Evolutionary conservation across 2,888 invertebrate species (phyloP).

Genomic region (Platerodrilus igneus): DNA sequence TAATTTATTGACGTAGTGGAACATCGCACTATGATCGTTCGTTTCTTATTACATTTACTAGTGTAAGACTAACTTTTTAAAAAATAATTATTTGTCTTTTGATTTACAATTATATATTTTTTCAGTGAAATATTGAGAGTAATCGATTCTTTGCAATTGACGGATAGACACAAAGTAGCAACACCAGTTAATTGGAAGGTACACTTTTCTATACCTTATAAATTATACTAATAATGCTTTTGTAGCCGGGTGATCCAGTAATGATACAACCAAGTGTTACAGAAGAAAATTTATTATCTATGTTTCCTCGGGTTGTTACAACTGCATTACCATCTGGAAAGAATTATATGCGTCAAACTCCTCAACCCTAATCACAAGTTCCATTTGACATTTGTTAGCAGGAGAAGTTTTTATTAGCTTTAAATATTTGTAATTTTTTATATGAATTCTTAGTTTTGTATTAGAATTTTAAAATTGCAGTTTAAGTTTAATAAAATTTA

Average conservation of each 20-base stretch:
- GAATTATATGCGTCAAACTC: conserved; percentile 70
- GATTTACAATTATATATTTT: conserved; percentile 32
- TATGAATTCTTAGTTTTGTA: too few relatives aligned
- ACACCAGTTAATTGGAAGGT: conserved; percentile 87
- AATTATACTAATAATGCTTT: conserved; percentile 25
- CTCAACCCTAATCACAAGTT: conserved; percentile 55
- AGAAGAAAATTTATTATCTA: conserved; percentile 60
- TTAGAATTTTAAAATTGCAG: too few relatives aligned
- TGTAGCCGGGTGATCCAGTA: conserved; percentile 74
- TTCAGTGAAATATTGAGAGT: conserved; percentile 88
- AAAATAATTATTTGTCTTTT: conserved; percentile 6
- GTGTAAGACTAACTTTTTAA: too few relatives aligned
- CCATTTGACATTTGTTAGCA: too few relatives aligned
- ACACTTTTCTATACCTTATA: conserved; percentile 19
- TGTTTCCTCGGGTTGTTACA: conserved; percentile 70
- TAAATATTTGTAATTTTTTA: too few relatives aligned
- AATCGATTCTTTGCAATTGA: conserved; percentile 87
- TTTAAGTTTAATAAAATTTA: too few relatives aligned
- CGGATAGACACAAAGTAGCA: conserved; percentile 77
- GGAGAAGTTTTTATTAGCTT: too few relatives aligned
- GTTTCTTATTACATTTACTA: too few relatives aligned
- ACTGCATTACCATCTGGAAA: conserved; percentile 81
- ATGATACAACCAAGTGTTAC: conserved; percentile 85
- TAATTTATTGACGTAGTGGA: too few relatives aligned
- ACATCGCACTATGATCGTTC: too few relatives aligned